These are phyloP conservation scores for Nothura maculosa DNA, from an alignment of 2,797 vertebrate genomes.

Conservation along the genomic window DNA sequence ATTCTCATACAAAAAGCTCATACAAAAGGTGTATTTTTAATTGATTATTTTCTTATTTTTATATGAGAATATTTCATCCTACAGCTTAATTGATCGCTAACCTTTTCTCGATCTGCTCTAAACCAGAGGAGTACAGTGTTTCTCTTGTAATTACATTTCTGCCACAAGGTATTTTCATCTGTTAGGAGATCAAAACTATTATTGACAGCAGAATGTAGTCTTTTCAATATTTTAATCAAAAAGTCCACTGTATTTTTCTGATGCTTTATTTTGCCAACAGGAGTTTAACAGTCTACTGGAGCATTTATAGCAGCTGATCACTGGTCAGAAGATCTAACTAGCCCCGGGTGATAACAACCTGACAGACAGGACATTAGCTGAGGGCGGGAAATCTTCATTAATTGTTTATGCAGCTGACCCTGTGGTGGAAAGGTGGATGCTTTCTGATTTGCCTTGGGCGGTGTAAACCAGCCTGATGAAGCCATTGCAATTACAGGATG, in stretches of 20 bases:
- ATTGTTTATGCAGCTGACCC: constrained; percentile 53
- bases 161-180: constrained; percentile 65
- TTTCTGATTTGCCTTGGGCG: constrained; percentile 47
- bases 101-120: constrained; percentile 68
- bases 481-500: constrained; percentile 20
- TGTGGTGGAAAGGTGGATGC: constrained; percentile 30
- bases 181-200: constrained; percentile 68
- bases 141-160: constrained; percentile 73
- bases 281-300: constrained; percentile 52
- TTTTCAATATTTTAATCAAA: constrained; percentile 74
- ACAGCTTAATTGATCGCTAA: constrained; percentile 64
- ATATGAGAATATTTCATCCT: constrained; percentile 56
- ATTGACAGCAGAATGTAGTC: constrained; percentile 64
- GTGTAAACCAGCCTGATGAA: constrained; percentile 23
- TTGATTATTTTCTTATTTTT: constrained; percentile 34
- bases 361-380: constrained; percentile 29
- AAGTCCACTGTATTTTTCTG: constrained; percentile 32
- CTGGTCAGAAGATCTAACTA: constrained; percentile 41
- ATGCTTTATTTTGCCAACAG: constrained; percentile 41
- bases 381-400: constrained; percentile 54
- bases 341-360: constrained; percentile 41
- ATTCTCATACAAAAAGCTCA: constrained; percentile 5
- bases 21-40: constrained; percentile 39
- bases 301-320: constrained; percentile 31
- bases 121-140: constrained; percentile 32